Evolutionary conservation across 2,888 invertebrate genomes (phyloP).

Genomic region (Zelleria hepariella): DNA sequence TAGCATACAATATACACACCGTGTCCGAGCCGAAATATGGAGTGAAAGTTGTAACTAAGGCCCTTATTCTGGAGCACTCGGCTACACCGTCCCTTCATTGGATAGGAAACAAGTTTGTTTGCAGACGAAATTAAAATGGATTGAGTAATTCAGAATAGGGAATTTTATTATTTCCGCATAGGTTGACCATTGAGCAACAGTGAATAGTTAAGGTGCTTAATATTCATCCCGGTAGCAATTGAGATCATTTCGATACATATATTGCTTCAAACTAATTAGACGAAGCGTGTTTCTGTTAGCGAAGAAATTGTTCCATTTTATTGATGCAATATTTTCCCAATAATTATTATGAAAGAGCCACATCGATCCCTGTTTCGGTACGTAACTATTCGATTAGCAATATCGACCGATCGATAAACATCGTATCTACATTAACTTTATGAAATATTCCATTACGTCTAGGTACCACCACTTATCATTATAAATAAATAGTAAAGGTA

Average conservation of each 20-base stretch:
- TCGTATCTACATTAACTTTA: not conserved
- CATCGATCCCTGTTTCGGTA: not conserved
- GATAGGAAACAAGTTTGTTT: not conserved
- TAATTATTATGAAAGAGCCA: not conserved
- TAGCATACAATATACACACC: conserved; percentile 42
- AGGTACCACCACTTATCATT: too few species aligned
- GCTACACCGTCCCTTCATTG: not conserved
- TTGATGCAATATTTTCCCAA: not conserved
- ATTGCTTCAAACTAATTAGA: conserved; percentile 12
- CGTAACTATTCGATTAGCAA: not conserved
- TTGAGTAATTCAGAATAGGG: not conserved
- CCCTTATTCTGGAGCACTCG: not conserved
- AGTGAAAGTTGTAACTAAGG: conserved; percentile 34
- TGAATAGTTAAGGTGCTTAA: conserved; percentile 17
- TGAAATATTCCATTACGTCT: too few species aligned
- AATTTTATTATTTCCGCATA: not conserved
- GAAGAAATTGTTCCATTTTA: not conserved
- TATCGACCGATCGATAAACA: not conserved
- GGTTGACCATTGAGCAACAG: not conserved
- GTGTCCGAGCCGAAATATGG: conserved; percentile 34
- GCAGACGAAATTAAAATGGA: not conserved
- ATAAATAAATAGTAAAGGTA: too few species aligned
- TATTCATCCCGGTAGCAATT: conserved; percentile 40
- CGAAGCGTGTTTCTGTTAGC: not conserved
- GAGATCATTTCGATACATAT: conserved; percentile 24